A percentile compares a stretch with the other conserved stretches of the same genome.
Evolutionary conservation across 1,140 invertebrate species (phyloP).

Genomic region (Papilio aristodemus): DNA sequence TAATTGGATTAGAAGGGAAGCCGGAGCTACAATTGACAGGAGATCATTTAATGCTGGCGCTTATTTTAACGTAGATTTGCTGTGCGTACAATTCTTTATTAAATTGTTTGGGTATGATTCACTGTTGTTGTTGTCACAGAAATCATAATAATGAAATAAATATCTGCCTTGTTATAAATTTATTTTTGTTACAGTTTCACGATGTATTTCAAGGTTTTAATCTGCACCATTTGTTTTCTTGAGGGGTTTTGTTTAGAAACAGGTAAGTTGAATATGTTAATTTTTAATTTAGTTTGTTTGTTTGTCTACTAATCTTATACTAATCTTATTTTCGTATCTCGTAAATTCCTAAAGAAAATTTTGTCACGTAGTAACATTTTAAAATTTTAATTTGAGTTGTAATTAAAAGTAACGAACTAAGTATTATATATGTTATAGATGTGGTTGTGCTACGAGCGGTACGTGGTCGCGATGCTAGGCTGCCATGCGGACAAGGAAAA

Average conservation of each 20-base stretch:
- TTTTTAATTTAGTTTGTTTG: background rate
- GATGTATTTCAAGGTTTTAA: background rate
- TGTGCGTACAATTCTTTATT: constrained; percentile 45
- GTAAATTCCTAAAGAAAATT: too few relatives aligned
- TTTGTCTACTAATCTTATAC: too few relatives aligned
- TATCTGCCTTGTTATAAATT: background rate
- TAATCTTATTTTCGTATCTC: too few relatives aligned
- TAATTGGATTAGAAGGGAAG: constrained; percentile 52
- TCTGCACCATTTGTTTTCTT: background rate
- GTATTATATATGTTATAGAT: constrained; percentile 37
- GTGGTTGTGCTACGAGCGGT: constrained; percentile 61
- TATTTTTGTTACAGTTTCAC: constrained; percentile 36
- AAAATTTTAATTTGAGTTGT: too few relatives aligned
- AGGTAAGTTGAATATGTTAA: background rate
- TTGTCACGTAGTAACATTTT: too few relatives aligned
- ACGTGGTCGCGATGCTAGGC: constrained; percentile 54
- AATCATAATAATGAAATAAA: background rate
- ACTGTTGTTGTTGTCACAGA: constrained; percentile 27
- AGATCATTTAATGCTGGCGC: constrained; percentile 49
- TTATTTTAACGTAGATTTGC: constrained; percentile 36
- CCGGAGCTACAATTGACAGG: constrained; percentile 40
- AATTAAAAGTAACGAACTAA: background rate
- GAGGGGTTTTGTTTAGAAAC: constrained; percentile 21
- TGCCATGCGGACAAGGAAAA: constrained; percentile 68
- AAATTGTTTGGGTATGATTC: constrained; percentile 43